Evolutionary conservation across 1,140 invertebrate species (phyloP).

Genomic region (Drosophila pallidifrons): DNA sequence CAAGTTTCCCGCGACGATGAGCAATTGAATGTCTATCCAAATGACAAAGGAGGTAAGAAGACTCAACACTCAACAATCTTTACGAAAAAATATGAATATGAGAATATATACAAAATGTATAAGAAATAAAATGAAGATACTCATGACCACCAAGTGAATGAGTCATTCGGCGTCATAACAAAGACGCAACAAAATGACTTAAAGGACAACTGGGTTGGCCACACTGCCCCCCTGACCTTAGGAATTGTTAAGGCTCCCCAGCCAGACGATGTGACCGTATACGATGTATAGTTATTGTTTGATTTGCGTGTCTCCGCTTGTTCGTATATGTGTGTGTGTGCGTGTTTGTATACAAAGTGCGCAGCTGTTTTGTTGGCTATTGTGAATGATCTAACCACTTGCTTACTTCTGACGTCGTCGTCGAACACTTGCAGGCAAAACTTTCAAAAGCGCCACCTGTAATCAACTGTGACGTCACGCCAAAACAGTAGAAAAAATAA

Average conservation of each 20-base stretch:
- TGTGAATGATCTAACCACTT: slow-evolving; percentile 77
- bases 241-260: slow-evolving; percentile 28
- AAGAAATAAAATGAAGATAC: slow-evolving; percentile 8
- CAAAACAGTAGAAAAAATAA: slow-evolving; percentile 28
- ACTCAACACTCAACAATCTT: background rate
- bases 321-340: slow-evolving; percentile 2
- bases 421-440: slow-evolving; percentile 59
- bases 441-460: slow-evolving; percentile 63
- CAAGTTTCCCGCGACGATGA: slow-evolving; percentile 98
- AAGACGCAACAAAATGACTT: slow-evolving; percentile 73
- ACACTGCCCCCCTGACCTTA: slow-evolving; percentile 42
- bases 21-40: slow-evolving; percentile 95
- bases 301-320: background rate
- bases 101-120: too few species aligned
- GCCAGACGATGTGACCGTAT: background rate
- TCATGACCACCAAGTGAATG: slow-evolving; percentile 40
- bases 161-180: slow-evolving; percentile 78
- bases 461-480: slow-evolving; percentile 74
- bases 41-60: slow-evolving; percentile 93
- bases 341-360: slow-evolving; percentile 28
- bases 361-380: slow-evolving; percentile 53
- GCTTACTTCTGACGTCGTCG: slow-evolving; percentile 65
- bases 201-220: slow-evolving; percentile 43
- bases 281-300: slow-evolving; percentile 21
- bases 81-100: too few species aligned